These are phyloP conservation scores for Upupa epops DNA, from an alignment of 2,113 vertebrate genomes.

Conservation along the genomic window DNA sequence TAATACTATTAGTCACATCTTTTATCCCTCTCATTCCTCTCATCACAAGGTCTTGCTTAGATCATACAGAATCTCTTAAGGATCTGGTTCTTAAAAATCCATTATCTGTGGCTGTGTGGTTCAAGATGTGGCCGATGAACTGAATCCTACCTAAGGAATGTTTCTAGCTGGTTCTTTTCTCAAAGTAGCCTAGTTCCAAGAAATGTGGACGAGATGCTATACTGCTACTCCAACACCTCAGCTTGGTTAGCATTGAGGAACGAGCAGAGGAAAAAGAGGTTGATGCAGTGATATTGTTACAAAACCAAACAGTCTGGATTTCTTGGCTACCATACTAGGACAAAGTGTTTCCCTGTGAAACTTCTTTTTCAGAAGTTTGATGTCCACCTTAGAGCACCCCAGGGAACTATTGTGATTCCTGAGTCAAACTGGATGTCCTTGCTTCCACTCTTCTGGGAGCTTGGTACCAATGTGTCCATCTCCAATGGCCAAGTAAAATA, in stretches of 20 bases:
- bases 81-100: not conserved
- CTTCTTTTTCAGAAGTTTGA: not conserved
- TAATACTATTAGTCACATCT: not conserved
- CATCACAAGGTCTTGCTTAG: not conserved
- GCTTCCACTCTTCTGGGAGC: not conserved
- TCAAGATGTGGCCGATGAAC: not conserved
- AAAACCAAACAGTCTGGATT: not conserved
- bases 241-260: not conserved
- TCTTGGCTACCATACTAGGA: not conserved
- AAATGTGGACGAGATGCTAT: not conserved
- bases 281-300: not conserved
- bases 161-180: not conserved
- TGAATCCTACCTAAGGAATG: not conserved
- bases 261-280: not conserved
- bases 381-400: not conserved
- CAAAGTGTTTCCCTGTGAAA: not conserved
- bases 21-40: not conserved
- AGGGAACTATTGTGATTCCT: not conserved
- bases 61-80: not conserved
- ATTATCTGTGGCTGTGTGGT: not conserved
- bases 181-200: accelerated
- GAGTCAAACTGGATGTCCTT: not conserved
- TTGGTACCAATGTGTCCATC: not conserved
- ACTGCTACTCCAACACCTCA: not conserved
- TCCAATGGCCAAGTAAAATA: not conserved